phyloP scores from a whole-genome alignment of 2,888 invertebrate genomes.

The Callosobruchus maculatus region DNA sequence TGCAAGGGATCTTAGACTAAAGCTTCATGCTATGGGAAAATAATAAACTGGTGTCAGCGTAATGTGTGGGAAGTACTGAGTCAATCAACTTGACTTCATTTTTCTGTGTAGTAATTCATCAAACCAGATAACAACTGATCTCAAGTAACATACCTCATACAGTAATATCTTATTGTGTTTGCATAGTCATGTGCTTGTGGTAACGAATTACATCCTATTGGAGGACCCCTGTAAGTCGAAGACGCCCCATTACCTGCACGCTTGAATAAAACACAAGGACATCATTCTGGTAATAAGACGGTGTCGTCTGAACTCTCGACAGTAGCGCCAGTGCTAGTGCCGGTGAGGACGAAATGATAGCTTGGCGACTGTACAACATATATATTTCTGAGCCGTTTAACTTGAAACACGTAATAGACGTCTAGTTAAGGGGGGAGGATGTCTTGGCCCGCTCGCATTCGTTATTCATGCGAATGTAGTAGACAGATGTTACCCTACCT shows the following conservation, averaged over 20 bases:
- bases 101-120: too few species aligned
- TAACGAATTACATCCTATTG: background rate
- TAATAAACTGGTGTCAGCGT: too few species aligned
- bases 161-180: too few species aligned
- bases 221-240: background rate
- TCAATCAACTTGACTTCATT: too few species aligned
- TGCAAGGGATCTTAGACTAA: too few species aligned
- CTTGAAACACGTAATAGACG: background rate
- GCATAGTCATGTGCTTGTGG: too few species aligned
- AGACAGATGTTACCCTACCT: background rate
- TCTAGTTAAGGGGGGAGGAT: background rate
- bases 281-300: background rate
- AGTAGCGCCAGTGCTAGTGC: background rate
- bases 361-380: background rate
- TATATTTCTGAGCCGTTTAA: background rate
- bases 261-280: background rate
- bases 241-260: background rate
- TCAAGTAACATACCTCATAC: too few species aligned
- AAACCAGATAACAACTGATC: too few species aligned
- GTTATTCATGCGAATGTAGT: background rate
- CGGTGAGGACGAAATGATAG: background rate
- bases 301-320: background rate
- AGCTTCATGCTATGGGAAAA: too few species aligned
- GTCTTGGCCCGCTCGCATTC: background rate
- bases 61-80: too few species aligned